Conservation (phyloP, 2,113 vertebrate species). For the Menidia beryllina region DNA sequence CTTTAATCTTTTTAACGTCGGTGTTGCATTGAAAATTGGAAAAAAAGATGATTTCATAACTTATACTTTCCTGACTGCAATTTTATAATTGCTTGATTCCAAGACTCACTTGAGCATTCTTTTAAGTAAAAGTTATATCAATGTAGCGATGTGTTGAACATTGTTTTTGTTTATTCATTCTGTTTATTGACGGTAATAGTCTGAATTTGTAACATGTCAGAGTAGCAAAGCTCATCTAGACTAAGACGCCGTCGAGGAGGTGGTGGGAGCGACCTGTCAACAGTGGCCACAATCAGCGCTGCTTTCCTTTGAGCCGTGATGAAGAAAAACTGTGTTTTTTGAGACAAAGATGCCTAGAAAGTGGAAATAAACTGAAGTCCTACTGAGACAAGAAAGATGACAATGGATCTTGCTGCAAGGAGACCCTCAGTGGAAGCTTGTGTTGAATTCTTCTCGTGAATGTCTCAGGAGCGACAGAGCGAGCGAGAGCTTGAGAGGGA, state of each 20-base stretch:
- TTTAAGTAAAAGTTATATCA: constrained; percentile 72
- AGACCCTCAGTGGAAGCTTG: constrained; percentile 49
- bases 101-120: constrained; percentile 76
- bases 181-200: constrained; percentile 59
- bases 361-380: constrained; percentile 61
- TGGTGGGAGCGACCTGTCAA: not conserved
- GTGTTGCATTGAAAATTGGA: constrained; percentile 54
- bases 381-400: constrained; percentile 48
- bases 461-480: constrained; percentile 59
- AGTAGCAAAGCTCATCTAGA: constrained; percentile 47
- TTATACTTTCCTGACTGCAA: constrained; percentile 64
- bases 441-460: constrained; percentile 51
- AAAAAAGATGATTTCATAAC: constrained; percentile 43
- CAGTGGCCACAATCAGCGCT: constrained; percentile 29
- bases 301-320: constrained; percentile 55
- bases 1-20: constrained; percentile 61
- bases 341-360: constrained; percentile 54
- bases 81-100: constrained; percentile 75
- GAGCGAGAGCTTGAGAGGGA: constrained; percentile 27
- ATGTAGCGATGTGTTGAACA: constrained; percentile 75
- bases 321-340: constrained; percentile 67
- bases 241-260: constrained; percentile 7
- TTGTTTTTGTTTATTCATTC: constrained; percentile 24
- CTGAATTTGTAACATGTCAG: constrained; percentile 53
- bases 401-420: constrained; percentile 60